Evolutionary conservation across 2,888 invertebrate genomes (phyloP), one percentile per base, ranked within the genome.

Genomic region (Cartodere bifasciata): DNA sequence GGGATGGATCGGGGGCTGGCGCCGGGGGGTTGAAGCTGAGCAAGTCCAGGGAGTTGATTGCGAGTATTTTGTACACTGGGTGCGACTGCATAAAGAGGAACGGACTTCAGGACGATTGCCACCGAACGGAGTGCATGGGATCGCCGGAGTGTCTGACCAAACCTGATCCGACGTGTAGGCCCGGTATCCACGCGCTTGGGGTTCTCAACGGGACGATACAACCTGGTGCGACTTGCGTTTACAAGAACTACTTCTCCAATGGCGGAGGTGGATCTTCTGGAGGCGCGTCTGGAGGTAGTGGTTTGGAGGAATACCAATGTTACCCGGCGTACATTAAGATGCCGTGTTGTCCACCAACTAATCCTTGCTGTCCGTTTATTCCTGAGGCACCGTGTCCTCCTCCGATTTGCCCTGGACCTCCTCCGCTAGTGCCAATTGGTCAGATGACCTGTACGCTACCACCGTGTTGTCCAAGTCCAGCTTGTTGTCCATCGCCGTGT

Each of bases 61-160:
- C 55, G 20, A 60, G 70, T 20, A 57, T 65, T 31, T 56, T 72
- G 39, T 65, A 67, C 37, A 59, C 63, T 7, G 67, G 66, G 20
- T 73, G 72, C 41, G 65, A 68, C 23, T 73, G 72, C 47, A 62
- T 67, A 36, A 66, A 63, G 45, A 56, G 65, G 6, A 70, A 72
- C 42, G 72, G 73, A 4, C 53, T 72, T 13, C 72, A 73, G 47
- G 65, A 70, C 35, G 64, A 68, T 36, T 72, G 72, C 43, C 67
- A 63, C 2, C 56, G 70, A 30, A 55, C 58, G 3, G 53, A 60
- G 23, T 71, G 71, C 39, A 60, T 59, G 36, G 66, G 66, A 17
- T 48, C 59, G 4, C 62, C 62, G 1, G 54, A 50, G 14, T 67
- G 68, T 42, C 46, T 62, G 40, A 55, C 54, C 27, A 53, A 53